Percentiles rank a stretch among this genome's conserved stretches.
phyloP scores from a whole-genome alignment of 2,113 vertebrate species.

The Sitta europaea region DNA sequence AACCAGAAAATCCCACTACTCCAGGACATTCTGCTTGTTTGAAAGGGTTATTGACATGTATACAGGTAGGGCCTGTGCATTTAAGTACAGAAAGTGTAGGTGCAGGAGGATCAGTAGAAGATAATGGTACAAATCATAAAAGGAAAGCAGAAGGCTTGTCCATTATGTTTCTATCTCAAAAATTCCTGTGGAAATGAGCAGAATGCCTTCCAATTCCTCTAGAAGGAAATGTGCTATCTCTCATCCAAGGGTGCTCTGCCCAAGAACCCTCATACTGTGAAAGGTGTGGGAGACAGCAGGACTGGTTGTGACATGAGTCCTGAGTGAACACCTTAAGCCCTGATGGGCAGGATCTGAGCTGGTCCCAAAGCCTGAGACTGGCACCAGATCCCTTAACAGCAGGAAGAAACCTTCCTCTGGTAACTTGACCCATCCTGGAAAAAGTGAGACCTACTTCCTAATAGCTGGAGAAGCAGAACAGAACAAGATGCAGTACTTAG shows the following conservation, averaged over 20 bases:
- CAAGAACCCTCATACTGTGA: not conserved
- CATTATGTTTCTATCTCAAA: not conserved
- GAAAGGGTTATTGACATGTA: not conserved
- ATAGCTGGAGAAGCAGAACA: not conserved
- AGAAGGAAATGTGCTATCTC: rapidly evolving
- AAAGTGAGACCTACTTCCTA: not conserved
- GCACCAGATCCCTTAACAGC: not conserved
- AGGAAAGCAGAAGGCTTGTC: not conserved
- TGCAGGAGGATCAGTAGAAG: not conserved
- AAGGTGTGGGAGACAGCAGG: not conserved
- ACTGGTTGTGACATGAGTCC: not conserved
- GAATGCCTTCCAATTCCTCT: not conserved
- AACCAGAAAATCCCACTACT: not conserved
- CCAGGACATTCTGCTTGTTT: not conserved
- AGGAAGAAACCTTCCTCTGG: not conserved
- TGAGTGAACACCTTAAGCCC: not conserved
- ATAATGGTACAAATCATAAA: not conserved
- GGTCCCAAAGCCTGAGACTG: not conserved
- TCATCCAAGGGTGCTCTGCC: not conserved
- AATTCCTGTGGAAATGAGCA: not conserved
- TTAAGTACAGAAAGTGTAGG: not conserved
- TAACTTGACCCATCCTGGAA: not conserved
- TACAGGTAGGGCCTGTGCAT: not conserved
- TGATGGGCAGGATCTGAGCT: not conserved
- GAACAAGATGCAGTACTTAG: not conserved